Evolutionary conservation across 64 coral and sea anemone species (phyloP).

Genomic region (Catalaphyllia jardinei): DNA sequence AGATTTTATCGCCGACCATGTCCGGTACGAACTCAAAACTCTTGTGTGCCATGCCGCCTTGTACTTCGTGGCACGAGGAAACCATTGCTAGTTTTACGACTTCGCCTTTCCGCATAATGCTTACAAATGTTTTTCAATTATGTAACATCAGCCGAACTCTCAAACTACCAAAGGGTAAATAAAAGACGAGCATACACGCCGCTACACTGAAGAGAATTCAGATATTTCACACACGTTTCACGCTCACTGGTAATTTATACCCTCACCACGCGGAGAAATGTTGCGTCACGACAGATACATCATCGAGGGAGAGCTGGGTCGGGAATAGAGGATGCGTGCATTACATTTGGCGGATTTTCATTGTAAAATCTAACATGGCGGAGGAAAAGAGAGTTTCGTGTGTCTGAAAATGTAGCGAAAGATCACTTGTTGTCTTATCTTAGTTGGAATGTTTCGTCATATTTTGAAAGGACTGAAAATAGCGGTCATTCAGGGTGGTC

Average conservation of each 20-base stretch:
- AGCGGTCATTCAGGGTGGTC: neutral
- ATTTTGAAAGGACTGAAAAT: neutral
- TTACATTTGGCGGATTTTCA: neutral
- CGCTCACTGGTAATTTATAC: neutral
- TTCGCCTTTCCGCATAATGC: neutral
- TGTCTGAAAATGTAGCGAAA: neutral
- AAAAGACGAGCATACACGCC: neutral
- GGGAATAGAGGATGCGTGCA: neutral
- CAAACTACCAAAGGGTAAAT: no score
- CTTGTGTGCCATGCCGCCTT: neutral
- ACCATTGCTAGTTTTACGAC: neutral
- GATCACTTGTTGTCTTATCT: neutral
- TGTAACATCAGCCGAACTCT: neutral
- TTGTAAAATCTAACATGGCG: constrained; percentile 14
- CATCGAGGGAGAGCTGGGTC: neutral
- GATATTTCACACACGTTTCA: neutral
- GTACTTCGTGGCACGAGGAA: neutral
- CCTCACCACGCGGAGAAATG: neutral
- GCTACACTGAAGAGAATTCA: neutral
- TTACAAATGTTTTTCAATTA: neutral
- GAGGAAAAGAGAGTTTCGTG: neutral
- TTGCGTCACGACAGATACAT: neutral
- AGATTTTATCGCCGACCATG: neutral
- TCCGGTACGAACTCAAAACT: neutral
- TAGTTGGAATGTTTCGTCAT: neutral